Evolutionary conservation across 1,140 invertebrate species (phyloP).

Genomic region (Drosophila malerkotliana): DNA sequence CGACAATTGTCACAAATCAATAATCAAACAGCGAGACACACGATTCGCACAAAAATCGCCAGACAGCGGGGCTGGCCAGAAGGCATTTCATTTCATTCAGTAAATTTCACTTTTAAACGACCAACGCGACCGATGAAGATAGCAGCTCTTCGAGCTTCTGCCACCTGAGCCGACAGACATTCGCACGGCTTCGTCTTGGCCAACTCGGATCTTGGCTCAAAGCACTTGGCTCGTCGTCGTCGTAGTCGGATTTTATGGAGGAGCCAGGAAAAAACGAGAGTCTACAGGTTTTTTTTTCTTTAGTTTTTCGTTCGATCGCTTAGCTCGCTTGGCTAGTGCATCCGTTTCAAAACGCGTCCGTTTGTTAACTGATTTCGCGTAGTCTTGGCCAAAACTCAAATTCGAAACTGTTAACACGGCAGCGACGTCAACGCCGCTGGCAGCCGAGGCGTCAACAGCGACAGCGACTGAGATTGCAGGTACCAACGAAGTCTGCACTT

Average conservation of each 20-base stretch:
- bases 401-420: constrained; percentile 67
- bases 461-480: constrained; percentile 45
- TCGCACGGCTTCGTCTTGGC: constrained; percentile 41
- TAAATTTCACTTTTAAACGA: constrained; percentile 81
- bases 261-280: constrained; percentile 30
- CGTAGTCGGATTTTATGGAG: constrained; percentile 29
- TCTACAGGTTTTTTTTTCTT: constrained; percentile 28
- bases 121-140: constrained; percentile 45
- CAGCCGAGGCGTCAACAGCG: constrained; percentile 28
- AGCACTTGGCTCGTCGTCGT: not conserved
- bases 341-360: constrained; percentile 81
- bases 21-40: constrained; percentile 49
- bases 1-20: constrained; percentile 58
- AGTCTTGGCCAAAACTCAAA: constrained; percentile 75
- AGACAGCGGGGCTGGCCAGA: constrained; percentile 45
- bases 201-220: not conserved
- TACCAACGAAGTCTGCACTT: constrained; percentile 62
- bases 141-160: constrained; percentile 53
- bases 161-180: constrained; percentile 57
- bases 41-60: constrained; percentile 23
- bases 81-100: constrained; percentile 77
- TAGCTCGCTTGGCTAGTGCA: constrained; percentile 47
- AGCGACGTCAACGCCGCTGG: constrained; percentile 6
- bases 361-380: constrained; percentile 83
- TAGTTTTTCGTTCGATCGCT: constrained; percentile 2